Evolutionary conservation across 2,888 invertebrate genomes (phyloP).

Genomic region (Trichacis sp.): DNA sequence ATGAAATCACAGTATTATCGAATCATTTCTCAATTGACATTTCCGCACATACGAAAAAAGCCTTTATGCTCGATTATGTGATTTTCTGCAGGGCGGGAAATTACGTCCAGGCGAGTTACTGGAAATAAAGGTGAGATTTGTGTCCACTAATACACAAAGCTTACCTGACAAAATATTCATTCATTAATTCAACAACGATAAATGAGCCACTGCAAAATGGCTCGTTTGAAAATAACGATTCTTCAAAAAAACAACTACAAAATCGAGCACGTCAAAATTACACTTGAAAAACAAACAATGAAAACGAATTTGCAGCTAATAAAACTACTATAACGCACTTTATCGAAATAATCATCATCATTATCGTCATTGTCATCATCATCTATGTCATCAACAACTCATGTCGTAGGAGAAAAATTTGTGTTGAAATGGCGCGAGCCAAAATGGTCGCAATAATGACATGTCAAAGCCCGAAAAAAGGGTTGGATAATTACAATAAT

Average conservation of each 20-base stretch:
- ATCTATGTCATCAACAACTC: slow-evolving; percentile 23
- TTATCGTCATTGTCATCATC: slow-evolving; percentile 11
- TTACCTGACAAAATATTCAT: slow-evolving; percentile 63
- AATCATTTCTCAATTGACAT: background rate
- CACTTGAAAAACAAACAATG: background rate
- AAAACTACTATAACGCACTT: background rate
- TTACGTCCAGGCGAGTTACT: slow-evolving; percentile 84
- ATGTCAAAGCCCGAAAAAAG: slow-evolving; percentile 38
- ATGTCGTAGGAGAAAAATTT: slow-evolving; percentile 2
- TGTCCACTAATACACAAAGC: slow-evolving; percentile 72
- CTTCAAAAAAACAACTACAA: too few relatives aligned
- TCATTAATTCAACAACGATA: slow-evolving; percentile 30
- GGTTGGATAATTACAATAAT: slow-evolving; percentile 48
- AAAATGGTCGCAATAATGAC: slow-evolving; percentile 26
- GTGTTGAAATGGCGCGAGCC: slow-evolving; percentile 24
- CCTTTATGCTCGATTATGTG: slow-evolving; percentile 31
- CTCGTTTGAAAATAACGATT: background rate
- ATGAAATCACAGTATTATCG: background rate
- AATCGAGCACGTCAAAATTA: too few relatives aligned
- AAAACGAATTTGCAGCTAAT: background rate
- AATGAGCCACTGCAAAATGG: slow-evolving; percentile 19
- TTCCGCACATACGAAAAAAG: slow-evolving; percentile 8
- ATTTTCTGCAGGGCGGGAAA: slow-evolving; percentile 77
- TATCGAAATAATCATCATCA: too few relatives aligned
- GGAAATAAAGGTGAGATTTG: slow-evolving; percentile 82